Base-by-base conservation (phyloP, 1,140 invertebrate species). In the Drosophila orosa region DNA sequence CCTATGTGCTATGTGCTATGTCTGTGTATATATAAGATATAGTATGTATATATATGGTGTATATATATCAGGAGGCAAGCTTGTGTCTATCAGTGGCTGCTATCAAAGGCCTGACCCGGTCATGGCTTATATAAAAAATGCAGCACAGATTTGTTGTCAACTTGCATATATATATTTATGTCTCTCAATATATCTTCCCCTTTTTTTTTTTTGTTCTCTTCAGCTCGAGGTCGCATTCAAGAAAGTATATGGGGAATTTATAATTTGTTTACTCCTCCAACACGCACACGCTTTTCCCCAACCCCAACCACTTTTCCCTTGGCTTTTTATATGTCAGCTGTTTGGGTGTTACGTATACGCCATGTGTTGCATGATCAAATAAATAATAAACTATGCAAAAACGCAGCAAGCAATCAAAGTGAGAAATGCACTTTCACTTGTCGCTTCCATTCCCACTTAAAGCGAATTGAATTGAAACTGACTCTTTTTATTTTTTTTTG, bases 111-210 rank as follows among this genome's bases (percentile, higher is more conserved):
- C 60, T 62, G 75, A 79, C 78, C 68, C 75, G 80, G 66, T 78
- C 80, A 80, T 80, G 81, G 73, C 80, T 84, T 77, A 84, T 77
- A 84, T 84, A 85, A 80, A 85, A 80, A 84, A 68, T 76, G 44
- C 63, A 81, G 78, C 54, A 29, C 67, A 54, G 31, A 71, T 69
- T 71, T 47, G 44, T 60, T 80, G 42, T 59, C 59, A 63, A 67
- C 37, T 72, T 29, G 9, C 25, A 22, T 10, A 33, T 55, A 19
- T 25, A 7, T 1, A 24, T 0, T 24, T 61, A 33, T 19, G 12
- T 29, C 22, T 48, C 10, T 37, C 35, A n/a, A 50, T 12, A 19
- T 19, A 63, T 61, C 42, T 74, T 59, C 29, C 57, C 50, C 24
- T 47, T 57, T 40, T 42, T 59, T 52, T 55, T 67, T 47, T 57